phyloP scores from a whole-genome alignment of 2,113 vertebrate species.

The Cyprinodon tularosa region DNA sequence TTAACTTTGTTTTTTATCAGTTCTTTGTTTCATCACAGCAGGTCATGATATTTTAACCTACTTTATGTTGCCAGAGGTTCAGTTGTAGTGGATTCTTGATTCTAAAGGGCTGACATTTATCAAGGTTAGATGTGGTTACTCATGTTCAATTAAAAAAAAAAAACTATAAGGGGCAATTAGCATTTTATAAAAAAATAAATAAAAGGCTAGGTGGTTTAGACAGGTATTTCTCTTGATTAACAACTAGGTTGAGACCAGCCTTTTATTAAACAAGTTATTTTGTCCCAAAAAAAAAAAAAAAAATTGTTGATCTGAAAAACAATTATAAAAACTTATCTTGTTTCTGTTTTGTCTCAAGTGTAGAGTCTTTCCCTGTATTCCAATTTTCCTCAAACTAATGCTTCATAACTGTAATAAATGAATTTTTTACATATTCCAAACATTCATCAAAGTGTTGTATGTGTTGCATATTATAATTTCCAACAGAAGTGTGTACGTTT shows the following conservation, averaged over 20 bases:
- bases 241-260: neutral
- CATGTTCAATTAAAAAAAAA: neutral
- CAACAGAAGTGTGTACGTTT: slow-evolving; percentile 78
- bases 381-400: slow-evolving; percentile 84
- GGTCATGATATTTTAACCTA: too few species aligned
- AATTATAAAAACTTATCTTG: slow-evolving; percentile 87
- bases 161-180: neutral
- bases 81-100: too few species aligned
- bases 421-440: neutral
- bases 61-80: too few species aligned
- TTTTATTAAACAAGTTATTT: neutral
- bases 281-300: neutral
- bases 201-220: neutral
- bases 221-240: neutral
- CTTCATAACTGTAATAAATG: slow-evolving; percentile 85
- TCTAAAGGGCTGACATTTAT: too few species aligned
- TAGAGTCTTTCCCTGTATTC: slow-evolving; percentile 86
- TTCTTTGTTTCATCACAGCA: too few species aligned
- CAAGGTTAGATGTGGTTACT: neutral
- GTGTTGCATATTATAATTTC: neutral
- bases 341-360: slow-evolving; percentile 86
- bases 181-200: too few species aligned
- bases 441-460: neutral
- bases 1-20: too few species aligned
- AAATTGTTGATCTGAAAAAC: neutral